These are phyloP conservation scores for Syrrhaptes paradoxus DNA, from an alignment of 2,113 vertebrate genomes.

Conservation along the genomic window DNA sequence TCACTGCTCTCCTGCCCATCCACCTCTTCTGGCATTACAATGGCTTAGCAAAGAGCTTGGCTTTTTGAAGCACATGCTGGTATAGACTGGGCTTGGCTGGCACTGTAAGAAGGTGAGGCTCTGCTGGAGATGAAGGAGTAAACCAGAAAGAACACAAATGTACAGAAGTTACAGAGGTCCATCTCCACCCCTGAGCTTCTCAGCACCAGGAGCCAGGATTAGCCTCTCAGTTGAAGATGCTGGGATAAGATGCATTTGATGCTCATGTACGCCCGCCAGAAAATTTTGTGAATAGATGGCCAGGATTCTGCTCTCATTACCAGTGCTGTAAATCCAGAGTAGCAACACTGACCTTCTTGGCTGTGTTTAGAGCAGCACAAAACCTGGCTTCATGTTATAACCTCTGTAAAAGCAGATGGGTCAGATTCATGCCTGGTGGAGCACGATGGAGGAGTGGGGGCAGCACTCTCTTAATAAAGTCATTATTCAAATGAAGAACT, in stretches of 20 bases:
- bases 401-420: neutral
- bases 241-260: neutral
- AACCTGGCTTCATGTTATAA: neutral
- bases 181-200: neutral
- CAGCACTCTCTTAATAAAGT: slow-evolving; percentile 57
- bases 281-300: neutral
- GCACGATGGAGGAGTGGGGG: neutral
- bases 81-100: neutral
- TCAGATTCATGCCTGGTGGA: neutral
- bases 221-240: neutral
- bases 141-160: neutral
- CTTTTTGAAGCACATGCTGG: accelerated
- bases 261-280: neutral
- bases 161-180: neutral
- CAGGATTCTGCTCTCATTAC: neutral
- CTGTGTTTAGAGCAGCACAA: neutral
- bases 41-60: neutral
- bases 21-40: accelerated
- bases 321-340: neutral
- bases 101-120: neutral
- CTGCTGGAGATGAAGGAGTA: neutral
- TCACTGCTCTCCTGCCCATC: neutral
- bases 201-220: accelerated
- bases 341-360: neutral
- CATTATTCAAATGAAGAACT: slow-evolving; percentile 29